phyloP scores from a whole-genome alignment of 2,797 vertebrate species.

The Syndactyla subalaris region DNA sequence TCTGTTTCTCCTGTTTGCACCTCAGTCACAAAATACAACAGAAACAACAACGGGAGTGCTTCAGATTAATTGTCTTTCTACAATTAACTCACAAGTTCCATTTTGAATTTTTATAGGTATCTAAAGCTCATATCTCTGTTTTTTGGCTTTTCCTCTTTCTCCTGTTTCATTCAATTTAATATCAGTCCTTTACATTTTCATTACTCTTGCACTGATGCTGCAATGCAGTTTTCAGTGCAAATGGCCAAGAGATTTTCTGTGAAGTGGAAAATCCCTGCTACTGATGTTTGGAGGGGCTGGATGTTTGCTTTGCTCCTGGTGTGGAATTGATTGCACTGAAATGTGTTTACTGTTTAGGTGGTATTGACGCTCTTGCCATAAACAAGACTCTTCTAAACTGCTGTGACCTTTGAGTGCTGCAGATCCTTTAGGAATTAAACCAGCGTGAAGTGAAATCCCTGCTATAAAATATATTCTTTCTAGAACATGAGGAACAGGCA shows the following conservation, averaged over 20 bases:
- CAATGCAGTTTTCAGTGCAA: neutral
- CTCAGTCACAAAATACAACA: neutral
- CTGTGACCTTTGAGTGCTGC: neutral
- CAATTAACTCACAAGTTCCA: neutral
- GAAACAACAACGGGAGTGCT: neutral
- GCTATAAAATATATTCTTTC: neutral
- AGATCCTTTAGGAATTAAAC: neutral
- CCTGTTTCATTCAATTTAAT: neutral
- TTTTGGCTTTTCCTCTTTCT: neutral
- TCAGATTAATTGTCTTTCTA: neutral
- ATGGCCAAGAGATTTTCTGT: neutral
- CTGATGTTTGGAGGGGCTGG: neutral
- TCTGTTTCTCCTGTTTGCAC: neutral
- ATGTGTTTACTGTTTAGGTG: neutral
- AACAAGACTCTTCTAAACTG: neutral
- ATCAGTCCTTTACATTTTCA: neutral
- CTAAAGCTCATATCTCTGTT: neutral
- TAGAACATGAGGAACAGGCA: neutral
- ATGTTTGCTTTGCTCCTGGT: neutral
- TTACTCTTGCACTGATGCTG: neutral
- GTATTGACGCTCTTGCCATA: neutral
- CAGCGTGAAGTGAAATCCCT: neutral
- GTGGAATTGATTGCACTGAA: neutral
- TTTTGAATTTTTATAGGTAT: neutral
- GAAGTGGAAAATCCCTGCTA: neutral